These are phyloP conservation scores for Mesaphorura yosii DNA, from an alignment of 1,140 invertebrate species.

Conservation along the genomic window DNA sequence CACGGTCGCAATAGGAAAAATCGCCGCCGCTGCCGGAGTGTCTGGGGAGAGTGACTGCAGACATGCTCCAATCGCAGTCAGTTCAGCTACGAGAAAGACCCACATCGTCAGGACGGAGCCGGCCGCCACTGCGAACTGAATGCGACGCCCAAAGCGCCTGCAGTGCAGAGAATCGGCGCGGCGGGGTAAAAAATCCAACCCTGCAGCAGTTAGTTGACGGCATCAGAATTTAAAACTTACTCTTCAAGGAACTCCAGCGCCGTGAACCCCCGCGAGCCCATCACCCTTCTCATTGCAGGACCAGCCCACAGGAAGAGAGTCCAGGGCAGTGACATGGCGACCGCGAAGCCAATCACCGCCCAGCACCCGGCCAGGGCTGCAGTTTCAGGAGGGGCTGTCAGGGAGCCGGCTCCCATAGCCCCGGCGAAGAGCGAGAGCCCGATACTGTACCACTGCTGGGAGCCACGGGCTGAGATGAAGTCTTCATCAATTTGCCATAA, in stretches of 20 bases:
- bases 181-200: not conserved
- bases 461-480: not conserved
- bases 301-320: not conserved
- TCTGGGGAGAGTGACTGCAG: not conserved
- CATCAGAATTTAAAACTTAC: not conserved
- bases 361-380: not conserved
- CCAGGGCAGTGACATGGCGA: not conserved
- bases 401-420: not conserved
- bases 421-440: not conserved
- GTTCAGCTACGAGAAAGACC: slow-evolving; percentile 4
- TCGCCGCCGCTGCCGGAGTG: slow-evolving; percentile 48
- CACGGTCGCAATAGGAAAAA: slow-evolving; percentile 18
- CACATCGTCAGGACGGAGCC: slow-evolving; percentile 1
- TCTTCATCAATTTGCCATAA: not conserved
- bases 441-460: not conserved
- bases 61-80: slow-evolving; percentile 1
- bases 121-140: not conserved
- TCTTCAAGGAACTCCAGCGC: not conserved
- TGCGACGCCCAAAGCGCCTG: not conserved
- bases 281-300: not conserved
- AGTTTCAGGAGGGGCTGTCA: not conserved
- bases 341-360: not conserved
- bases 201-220: not conserved
- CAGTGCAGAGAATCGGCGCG: too few relatives aligned
- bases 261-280: not conserved